phyloP scores from a whole-genome alignment of 2,888 invertebrate species.

The Zele albiditarsus region DNA sequence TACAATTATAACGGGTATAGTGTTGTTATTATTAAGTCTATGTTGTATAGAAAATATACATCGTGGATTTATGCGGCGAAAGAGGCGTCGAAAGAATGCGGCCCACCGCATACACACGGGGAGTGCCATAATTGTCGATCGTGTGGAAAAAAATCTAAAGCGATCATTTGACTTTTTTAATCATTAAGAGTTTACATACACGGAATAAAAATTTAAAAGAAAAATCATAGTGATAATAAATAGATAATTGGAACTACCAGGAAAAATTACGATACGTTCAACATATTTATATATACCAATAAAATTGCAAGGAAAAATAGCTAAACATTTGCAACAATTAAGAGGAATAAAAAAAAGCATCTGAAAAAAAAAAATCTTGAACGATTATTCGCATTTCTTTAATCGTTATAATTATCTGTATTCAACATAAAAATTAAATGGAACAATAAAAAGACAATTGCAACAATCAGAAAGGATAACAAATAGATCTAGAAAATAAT shows the following conservation, averaged over 20 bases:
- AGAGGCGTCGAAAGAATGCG: constrained; percentile 11
- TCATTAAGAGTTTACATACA: neutral
- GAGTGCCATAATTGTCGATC: constrained; percentile 7
- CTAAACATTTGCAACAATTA: too few species aligned
- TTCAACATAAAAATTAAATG: neutral
- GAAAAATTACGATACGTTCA: too few species aligned
- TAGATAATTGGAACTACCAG: too few species aligned
- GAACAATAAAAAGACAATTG: neutral
- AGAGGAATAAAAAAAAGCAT: too few species aligned
- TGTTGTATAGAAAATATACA: neutral
- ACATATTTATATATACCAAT: too few species aligned
- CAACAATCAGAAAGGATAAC: neutral
- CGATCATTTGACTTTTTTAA: neutral
- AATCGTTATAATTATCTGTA: neutral
- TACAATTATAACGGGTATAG: constrained; percentile 6
- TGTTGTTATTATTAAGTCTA: neutral
- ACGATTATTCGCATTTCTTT: neutral
- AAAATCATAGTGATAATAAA: neutral
- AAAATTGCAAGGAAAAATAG: too few species aligned
- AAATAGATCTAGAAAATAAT: neutral
- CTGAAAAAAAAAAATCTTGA: neutral
- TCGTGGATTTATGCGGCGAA: constrained; percentile 23
- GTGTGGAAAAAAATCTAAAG: neutral
- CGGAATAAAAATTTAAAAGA: neutral
- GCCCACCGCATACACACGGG: constrained; percentile 7